These are phyloP conservation scores for Gyps fulvus DNA, from an alignment of 2,113 vertebrate genomes.

Conservation along the genomic window DNA sequence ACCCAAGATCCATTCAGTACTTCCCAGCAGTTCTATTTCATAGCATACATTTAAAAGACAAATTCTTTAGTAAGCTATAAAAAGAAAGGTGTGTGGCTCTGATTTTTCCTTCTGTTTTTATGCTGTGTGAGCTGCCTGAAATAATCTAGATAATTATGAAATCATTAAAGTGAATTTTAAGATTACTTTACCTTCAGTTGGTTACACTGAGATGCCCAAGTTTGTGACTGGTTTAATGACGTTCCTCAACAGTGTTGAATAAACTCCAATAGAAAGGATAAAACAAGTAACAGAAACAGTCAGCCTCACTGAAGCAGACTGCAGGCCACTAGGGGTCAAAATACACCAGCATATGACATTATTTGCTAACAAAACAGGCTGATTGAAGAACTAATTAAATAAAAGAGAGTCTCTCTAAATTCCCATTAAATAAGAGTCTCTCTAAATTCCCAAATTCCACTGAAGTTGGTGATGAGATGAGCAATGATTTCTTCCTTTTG, in stretches of 20 bases:
- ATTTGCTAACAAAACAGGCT: background rate
- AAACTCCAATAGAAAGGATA: background rate
- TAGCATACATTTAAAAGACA: background rate
- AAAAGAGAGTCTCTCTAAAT: background rate
- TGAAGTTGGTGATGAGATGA: background rate
- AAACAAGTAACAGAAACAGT: background rate
- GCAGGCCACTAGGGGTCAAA: background rate
- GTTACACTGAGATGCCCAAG: background rate
- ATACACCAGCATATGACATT: background rate
- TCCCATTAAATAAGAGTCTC: background rate
- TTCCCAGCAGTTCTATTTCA: background rate
- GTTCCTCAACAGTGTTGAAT: constrained; percentile 4
- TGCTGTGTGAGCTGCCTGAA: background rate
- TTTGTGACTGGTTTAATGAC: background rate
- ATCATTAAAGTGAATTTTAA: background rate
- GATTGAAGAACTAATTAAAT: background rate
- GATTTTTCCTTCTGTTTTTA: background rate
- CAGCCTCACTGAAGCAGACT: background rate
- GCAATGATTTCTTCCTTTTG: background rate
- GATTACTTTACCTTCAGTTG: background rate
- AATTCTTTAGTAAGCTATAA: background rate
- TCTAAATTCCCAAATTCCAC: background rate
- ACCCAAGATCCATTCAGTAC: background rate
- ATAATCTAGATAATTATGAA: background rate
- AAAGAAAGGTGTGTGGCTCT: background rate